These are phyloP conservation scores for Caenorhabditis wallacei DNA, from an alignment of 2,888 invertebrate genomes.

Conservation along the genomic window DNA sequence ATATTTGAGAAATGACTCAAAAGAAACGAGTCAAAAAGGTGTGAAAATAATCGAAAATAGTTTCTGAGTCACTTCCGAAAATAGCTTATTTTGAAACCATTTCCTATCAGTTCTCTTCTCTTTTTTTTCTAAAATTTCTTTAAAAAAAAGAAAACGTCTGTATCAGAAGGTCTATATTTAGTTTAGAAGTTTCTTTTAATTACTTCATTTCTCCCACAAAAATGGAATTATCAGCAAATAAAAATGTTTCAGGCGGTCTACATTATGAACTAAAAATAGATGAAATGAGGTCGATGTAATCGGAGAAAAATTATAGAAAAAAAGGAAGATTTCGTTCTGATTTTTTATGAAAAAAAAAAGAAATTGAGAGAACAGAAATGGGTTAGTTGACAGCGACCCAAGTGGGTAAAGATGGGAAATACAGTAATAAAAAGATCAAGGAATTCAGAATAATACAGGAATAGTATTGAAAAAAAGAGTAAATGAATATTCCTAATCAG, in stretches of 20 bases:
- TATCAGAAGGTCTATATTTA: constrained; percentile 9
- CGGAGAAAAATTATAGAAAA: constrained; percentile 8
- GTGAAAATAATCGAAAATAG: constrained; percentile 6
- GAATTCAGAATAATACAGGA: constrained; percentile 1
- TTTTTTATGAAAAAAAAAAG: neutral
- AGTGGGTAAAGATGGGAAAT: too few relatives aligned
- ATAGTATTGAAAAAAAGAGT: neutral
- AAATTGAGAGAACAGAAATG: neutral
- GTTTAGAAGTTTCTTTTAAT: constrained; percentile 10
- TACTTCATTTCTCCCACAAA: neutral
- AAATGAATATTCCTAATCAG: neutral
- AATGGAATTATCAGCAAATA: constrained; percentile 16
- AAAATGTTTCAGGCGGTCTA: constrained; percentile 32
- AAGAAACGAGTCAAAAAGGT: neutral
- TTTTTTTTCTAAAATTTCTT: too few relatives aligned
- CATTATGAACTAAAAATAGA: constrained; percentile 21
- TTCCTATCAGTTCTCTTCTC: too few relatives aligned
- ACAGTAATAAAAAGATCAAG: neutral
- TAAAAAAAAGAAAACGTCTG: too few relatives aligned
- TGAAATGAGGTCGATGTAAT: constrained; percentile 13
- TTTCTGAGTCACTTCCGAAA: constrained; percentile 14
- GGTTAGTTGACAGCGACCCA: neutral
- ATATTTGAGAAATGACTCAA: constrained; percentile 27
- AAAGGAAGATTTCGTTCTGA: neutral
- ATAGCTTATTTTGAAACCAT: neutral